Evolutionary conservation across 1,140 invertebrate species (phyloP).

Genomic region (Bombus ignitus): DNA sequence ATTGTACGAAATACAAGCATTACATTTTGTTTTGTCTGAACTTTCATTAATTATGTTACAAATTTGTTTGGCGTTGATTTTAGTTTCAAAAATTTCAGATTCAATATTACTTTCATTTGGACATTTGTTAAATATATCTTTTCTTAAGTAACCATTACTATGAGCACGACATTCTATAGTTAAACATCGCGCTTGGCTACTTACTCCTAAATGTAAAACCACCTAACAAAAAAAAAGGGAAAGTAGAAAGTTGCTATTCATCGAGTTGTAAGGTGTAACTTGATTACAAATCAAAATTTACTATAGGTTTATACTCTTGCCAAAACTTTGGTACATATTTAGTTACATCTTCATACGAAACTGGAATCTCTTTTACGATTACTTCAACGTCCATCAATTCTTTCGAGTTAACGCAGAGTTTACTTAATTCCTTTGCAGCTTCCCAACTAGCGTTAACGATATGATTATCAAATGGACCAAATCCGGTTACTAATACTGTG

Average conservation of each 20-base stretch:
- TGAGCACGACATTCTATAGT: slow-evolving; percentile 85
- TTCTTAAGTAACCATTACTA: slow-evolving; percentile 83
- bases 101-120: slow-evolving; percentile 76
- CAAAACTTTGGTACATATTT: slow-evolving; percentile 85
- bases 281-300: slow-evolving; percentile 73
- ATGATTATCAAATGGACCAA: slow-evolving; percentile 89
- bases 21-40: slow-evolving; percentile 62
- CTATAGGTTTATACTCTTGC: slow-evolving; percentile 85
- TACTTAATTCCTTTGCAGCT: slow-evolving; percentile 84
- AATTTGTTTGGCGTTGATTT: slow-evolving; percentile 77
- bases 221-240: slow-evolving; percentile 79
- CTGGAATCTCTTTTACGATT: slow-evolving; percentile 85
- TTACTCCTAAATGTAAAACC: slow-evolving; percentile 87
- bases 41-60: slow-evolving; percentile 79
- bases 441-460: slow-evolving; percentile 91
- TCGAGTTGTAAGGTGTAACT: neutral
- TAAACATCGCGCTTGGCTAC: slow-evolving; percentile 80
- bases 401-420: slow-evolving; percentile 80
- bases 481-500: slow-evolving; percentile 86
- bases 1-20: slow-evolving; percentile 77
- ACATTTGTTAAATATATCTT: slow-evolving; percentile 81
- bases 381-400: slow-evolving; percentile 82
- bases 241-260: slow-evolving; percentile 30
- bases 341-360: slow-evolving; percentile 86
- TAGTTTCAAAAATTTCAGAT: slow-evolving; percentile 77